Percentiles rank a stretch among this genome's conserved stretches.
These are phyloP conservation scores for Iphiclides podalirius DNA, from an alignment of 2,888 invertebrate genomes.

Conservation along the genomic window DNA sequence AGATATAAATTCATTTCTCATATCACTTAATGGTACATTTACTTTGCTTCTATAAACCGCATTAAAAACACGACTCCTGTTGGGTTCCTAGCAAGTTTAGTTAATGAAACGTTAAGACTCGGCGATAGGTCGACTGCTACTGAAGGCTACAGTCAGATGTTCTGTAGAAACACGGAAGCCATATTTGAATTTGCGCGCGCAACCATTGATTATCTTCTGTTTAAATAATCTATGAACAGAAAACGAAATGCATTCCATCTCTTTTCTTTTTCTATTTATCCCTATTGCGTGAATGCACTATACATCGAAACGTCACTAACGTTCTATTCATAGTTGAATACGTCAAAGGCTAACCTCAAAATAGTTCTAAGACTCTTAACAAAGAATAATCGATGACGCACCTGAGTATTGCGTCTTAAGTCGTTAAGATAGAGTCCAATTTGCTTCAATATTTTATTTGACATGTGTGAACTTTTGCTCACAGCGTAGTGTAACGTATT, in stretches of 20 bases:
- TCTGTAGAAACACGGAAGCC: constrained; percentile 44
- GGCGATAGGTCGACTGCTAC: constrained; percentile 9
- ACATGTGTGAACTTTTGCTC: not conserved
- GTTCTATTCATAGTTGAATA: constrained; percentile 7
- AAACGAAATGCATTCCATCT: constrained; percentile 45
- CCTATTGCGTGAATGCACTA: not conserved
- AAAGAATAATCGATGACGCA: not conserved
- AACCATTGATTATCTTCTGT: constrained; percentile 62
- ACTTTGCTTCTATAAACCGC: too few relatives aligned
- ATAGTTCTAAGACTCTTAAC: not conserved
- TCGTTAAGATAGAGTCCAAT: not conserved
- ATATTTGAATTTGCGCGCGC: constrained; percentile 64
- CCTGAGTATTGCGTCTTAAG: not conserved
- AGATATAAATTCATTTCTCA: too few relatives aligned
- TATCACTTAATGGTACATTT: not conserved
- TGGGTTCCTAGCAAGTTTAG: too few relatives aligned
- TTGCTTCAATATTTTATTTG: not conserved
- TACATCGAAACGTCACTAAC: constrained; percentile 7
- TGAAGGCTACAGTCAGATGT: constrained; percentile 6
- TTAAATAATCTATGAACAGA: constrained; percentile 52
- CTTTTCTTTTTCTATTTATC: constrained; percentile 5
- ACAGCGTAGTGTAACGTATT: not conserved
- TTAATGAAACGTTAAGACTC: constrained; percentile 1
- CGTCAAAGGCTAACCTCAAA: constrained; percentile 14
- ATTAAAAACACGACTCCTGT: too few relatives aligned